Conservation (phyloP, 2,113 vertebrate genomes). For the Felis chaus region DNA sequence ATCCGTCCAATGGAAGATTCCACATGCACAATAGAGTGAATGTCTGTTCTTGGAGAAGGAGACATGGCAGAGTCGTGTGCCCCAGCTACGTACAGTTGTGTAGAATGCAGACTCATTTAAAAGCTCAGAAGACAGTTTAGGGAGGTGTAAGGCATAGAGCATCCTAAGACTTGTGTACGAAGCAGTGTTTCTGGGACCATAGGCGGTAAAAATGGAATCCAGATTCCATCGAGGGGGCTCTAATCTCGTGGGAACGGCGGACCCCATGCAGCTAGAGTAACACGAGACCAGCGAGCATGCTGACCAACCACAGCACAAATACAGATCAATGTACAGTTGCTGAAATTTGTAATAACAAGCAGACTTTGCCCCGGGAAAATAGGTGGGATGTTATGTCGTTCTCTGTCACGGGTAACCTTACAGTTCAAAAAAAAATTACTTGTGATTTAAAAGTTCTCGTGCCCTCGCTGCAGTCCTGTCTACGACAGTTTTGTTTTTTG, state of each 20-base stretch:
- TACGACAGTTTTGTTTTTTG: not conserved
- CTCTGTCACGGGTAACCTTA: not conserved
- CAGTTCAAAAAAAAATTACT: not conserved
- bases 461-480: fast-evolving
- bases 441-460: not conserved
- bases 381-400: fast-evolving
- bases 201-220: not conserved
- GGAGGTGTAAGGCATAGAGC: not conserved
- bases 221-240: not conserved
- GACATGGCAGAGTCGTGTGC: fast-evolving
- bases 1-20: fast-evolving
- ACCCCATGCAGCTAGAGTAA: fast-evolving
- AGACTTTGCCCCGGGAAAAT: not conserved
- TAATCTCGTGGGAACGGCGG: not conserved
- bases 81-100: fast-evolving
- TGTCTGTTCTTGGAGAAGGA: fast-evolving
- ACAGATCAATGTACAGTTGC: fast-evolving
- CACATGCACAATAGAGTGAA: no score
- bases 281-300: not conserved
- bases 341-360: not conserved
- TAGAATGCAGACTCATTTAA: not conserved
- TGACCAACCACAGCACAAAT: not conserved
- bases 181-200: not conserved
- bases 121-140: no score
- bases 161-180: fast-evolving